Evolutionary conservation across 2,113 vertebrate species (phyloP).

Genomic region (Notothenia coriiceps): DNA sequence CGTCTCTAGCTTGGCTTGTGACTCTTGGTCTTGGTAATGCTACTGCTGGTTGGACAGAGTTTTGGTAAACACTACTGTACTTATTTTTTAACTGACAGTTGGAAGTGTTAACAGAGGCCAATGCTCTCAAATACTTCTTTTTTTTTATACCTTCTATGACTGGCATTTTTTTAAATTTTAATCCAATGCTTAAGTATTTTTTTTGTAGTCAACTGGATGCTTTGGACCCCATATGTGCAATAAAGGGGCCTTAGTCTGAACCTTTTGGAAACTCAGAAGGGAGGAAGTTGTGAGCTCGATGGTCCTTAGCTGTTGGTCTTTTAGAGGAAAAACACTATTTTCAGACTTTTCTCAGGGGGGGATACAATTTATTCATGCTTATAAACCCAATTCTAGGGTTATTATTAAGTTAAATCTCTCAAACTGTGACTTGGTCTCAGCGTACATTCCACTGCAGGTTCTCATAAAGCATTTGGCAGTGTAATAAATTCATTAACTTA

Average conservation of each 20-base stretch:
- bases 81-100: neutral
- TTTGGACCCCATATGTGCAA: too few species aligned
- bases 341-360: slow-evolving; percentile 16
- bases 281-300: slow-evolving; percentile 2
- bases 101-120: neutral
- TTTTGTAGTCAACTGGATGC: too few species aligned
- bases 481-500: slow-evolving; percentile 38
- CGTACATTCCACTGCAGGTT: slow-evolving; percentile 41
- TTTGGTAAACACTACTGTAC: neutral
- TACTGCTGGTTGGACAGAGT: neutral
- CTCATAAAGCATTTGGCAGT: slow-evolving; percentile 63
- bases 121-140: neutral
- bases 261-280: neutral
- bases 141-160: too few species aligned
- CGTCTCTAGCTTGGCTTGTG: neutral
- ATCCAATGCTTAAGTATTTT: neutral
- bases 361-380: slow-evolving; percentile 32
- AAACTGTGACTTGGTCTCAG: slow-evolving; percentile 54
- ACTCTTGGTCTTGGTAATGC: neutral
- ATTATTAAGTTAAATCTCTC: slow-evolving; percentile 48
- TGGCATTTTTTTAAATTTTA: neutral
- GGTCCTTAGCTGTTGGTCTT: slow-evolving; percentile 30
- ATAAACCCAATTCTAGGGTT: slow-evolving; percentile 51
- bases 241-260: neutral
- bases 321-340: slow-evolving; percentile 37